These are phyloP conservation scores for Esperia sulphurella DNA, from an alignment of 2,888 invertebrate species.

Conservation along the genomic window DNA sequence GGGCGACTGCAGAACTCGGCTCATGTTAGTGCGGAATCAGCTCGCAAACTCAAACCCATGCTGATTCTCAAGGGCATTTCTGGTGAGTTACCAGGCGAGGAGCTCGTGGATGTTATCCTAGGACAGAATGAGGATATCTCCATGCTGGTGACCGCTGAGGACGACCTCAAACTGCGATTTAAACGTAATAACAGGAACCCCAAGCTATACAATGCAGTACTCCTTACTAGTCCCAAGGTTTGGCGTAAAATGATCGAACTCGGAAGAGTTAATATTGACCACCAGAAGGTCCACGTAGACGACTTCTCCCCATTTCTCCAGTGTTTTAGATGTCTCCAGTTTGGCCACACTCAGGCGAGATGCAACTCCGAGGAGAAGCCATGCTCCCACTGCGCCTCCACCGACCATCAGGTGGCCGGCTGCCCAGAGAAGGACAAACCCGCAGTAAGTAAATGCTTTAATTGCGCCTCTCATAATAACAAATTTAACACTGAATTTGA, in stretches of 20 bases:
- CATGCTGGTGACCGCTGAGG: neutral
- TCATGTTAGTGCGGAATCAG: neutral
- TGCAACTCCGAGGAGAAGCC: neutral
- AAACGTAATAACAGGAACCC: neutral
- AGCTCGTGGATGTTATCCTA: neutral
- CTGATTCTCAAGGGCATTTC: conserved; percentile 2
- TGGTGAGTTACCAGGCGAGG: neutral
- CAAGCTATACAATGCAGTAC: conserved; percentile 2
- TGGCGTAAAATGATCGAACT: neutral
- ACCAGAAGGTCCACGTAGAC: conserved; percentile 9
- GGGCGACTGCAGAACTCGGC: neutral
- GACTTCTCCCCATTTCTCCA: conserved; percentile 5
- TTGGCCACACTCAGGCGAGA: conserved; percentile 4
- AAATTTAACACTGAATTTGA: neutral
- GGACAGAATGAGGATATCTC: neutral
- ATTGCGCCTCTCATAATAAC: neutral
- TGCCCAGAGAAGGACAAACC: neutral
- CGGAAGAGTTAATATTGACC: conserved; percentile 3
- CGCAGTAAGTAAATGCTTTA: neutral
- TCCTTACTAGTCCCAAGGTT: neutral
- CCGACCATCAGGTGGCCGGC: neutral
- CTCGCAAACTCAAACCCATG: conserved; percentile 1
- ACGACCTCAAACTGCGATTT: neutral
- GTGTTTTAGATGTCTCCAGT: conserved; percentile 7
- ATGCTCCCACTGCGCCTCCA: neutral